phyloP scores from a whole-genome alignment of 2,888 invertebrate genomes.

The Pollenia labialis region DNA sequence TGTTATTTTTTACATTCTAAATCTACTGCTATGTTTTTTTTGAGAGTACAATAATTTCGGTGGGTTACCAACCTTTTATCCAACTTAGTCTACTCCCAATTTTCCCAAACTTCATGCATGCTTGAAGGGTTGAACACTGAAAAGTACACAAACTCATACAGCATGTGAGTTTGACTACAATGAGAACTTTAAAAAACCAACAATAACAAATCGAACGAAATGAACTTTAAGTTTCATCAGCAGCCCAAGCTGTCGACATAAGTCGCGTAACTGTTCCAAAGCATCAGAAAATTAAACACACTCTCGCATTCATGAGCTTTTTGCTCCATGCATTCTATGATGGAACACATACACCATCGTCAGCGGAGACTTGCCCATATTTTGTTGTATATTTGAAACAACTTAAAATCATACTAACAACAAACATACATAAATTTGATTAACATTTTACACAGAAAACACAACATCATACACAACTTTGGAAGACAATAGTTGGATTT shows the following conservation, averaged over 20 bases:
- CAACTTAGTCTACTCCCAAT: background rate
- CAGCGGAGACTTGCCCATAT: slow-evolving; percentile 66
- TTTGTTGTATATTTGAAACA: slow-evolving; percentile 37
- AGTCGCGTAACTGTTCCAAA: slow-evolving; percentile 42
- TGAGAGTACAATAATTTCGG: background rate
- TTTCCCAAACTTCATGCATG: background rate
- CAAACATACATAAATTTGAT: slow-evolving; percentile 43
- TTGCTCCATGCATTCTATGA: background rate
- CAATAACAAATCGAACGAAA: slow-evolving; percentile 36
- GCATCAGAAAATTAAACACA: slow-evolving; percentile 40
- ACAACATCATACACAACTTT: background rate
- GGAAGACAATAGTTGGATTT: background rate
- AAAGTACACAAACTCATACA: slow-evolving; percentile 14
- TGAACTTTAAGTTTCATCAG: slow-evolving; percentile 63
- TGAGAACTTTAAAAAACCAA: slow-evolving; percentile 49
- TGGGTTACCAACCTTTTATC: background rate
- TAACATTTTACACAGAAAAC: slow-evolving; percentile 44
- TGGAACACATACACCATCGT: slow-evolving; percentile 19
- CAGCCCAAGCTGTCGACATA: slow-evolving; percentile 14
- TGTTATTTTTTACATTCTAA: no score
- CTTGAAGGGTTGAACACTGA: slow-evolving; percentile 1
- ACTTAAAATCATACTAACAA: slow-evolving; percentile 5
- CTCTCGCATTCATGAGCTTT: background rate
- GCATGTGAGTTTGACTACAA: slow-evolving; percentile 54
- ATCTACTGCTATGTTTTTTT: no score